phyloP scores from a whole-genome alignment of 2,888 invertebrate species.

The Taphrorychus bicolor region DNA sequence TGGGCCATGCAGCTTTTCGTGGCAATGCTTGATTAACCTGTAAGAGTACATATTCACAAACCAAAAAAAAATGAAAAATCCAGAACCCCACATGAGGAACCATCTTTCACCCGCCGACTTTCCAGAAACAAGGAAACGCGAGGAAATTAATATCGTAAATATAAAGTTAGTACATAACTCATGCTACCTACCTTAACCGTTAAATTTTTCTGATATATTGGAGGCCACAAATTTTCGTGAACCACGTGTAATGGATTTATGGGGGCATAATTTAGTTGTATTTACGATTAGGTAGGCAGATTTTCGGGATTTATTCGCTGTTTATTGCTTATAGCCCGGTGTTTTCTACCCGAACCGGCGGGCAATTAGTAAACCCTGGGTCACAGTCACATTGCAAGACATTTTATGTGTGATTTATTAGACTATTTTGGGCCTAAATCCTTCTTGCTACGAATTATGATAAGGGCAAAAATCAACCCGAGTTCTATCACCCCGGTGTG shows the following conservation, averaged over 20 bases:
- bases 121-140: slow-evolving; percentile 18
- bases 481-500: slow-evolving; percentile 17
- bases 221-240: slow-evolving; percentile 58
- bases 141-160: slow-evolving; percentile 61
- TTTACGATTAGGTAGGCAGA: slow-evolving; percentile 57
- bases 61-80: no score
- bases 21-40: slow-evolving; percentile 1
- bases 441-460: not conserved
- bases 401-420: slow-evolving; percentile 29
- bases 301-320: slow-evolving; percentile 44
- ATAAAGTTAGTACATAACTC: slow-evolving; percentile 61
- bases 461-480: not conserved
- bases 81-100: not conserved
- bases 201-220: slow-evolving; percentile 60
- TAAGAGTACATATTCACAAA: not conserved
- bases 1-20: not conserved
- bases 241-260: slow-evolving; percentile 58
- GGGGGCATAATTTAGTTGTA: slow-evolving; percentile 56
- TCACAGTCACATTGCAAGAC: slow-evolving; percentile 17
- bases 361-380: slow-evolving; percentile 36
- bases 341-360: slow-evolving; percentile 27
- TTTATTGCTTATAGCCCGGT: slow-evolving; percentile 40
- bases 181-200: slow-evolving; percentile 43
- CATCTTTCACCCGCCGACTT: not conserved
- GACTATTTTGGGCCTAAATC: slow-evolving; percentile 7